Evolutionary conservation across 2,888 invertebrate species (phyloP).

Genomic region (Clanis bilineata): DNA sequence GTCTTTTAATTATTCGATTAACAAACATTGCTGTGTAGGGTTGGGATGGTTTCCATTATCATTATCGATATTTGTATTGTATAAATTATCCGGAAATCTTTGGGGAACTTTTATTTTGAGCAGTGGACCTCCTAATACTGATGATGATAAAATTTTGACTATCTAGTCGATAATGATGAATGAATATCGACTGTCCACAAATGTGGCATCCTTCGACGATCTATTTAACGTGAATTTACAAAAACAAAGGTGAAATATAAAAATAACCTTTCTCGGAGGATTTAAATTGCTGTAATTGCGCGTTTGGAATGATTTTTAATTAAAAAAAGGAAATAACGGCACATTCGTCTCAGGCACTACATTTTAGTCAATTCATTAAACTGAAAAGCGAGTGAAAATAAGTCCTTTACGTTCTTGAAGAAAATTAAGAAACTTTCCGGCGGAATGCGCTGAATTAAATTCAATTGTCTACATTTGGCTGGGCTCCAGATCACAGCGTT

Average conservation of each 20-base stretch:
- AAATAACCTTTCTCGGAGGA: too few species aligned
- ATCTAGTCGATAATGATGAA: too few species aligned
- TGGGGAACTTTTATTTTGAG: too few species aligned
- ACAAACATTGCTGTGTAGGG: constrained; percentile 33
- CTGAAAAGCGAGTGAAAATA: constrained; percentile 12
- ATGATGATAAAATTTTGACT: too few species aligned
- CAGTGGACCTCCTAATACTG: too few species aligned
- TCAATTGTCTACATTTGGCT: constrained; percentile 14
- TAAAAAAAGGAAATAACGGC: neutral
- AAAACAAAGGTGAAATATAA: too few species aligned
- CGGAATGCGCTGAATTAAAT: constrained; percentile 13
- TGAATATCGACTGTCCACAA: too few species aligned
- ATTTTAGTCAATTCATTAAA: neutral
- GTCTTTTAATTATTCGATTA: constrained; percentile 33
- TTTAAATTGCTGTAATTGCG: too few species aligned
- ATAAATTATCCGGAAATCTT: too few species aligned
- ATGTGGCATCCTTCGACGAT: too few species aligned
- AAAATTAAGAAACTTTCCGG: constrained; percentile 11
- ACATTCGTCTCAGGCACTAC: neutral
- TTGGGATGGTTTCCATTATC: constrained; percentile 20
- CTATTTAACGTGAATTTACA: too few species aligned
- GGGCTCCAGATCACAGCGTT: constrained; percentile 12
- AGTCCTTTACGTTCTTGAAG: neutral
- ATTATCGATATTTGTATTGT: constrained; percentile 18
- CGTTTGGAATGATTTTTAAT: neutral